Percentiles rank a stretch among this genome's conserved stretches.
Conservation (phyloP, 2,797 vertebrate genomes). For the Pyrocephalus nanus region DNA sequence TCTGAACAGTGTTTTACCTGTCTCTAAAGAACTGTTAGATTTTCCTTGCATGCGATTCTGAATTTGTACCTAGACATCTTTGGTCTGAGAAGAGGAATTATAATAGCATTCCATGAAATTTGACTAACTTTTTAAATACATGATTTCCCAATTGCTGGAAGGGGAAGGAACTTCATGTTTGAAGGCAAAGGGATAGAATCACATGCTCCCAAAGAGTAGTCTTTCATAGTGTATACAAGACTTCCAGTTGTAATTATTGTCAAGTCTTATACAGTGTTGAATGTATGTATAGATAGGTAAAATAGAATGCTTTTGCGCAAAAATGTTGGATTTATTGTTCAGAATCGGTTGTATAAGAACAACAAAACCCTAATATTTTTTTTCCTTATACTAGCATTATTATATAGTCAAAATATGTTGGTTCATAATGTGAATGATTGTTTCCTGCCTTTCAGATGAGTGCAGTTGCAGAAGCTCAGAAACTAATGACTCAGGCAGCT, state of each 20-base stretch:
- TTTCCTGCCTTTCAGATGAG: slow-evolving; percentile 83
- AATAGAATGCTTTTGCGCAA: neutral
- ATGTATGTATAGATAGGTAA: neutral
- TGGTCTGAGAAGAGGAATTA: neutral
- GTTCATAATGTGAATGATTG: neutral
- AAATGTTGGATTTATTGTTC: neutral
- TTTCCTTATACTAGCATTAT: neutral
- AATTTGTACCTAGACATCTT: neutral
- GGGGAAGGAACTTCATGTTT: neutral
- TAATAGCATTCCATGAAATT: neutral
- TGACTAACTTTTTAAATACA: neutral
- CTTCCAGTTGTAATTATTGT: neutral
- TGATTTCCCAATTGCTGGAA: neutral
- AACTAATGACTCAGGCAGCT: slow-evolving; percentile 91
- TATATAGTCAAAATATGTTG: neutral
- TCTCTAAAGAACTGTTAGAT: neutral
- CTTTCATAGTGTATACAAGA: neutral
- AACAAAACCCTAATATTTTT: neutral
- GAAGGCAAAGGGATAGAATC: neutral
- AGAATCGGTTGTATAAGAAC: neutral
- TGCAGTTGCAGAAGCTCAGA: slow-evolving; percentile 96
- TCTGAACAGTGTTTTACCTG: neutral
- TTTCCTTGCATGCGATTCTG: neutral
- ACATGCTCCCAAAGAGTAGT: neutral
- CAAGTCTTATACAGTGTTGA: neutral